These are phyloP conservation scores for Onychomys torridus DNA, from an alignment of 2,797 vertebrate genomes.

Conservation along the genomic window DNA sequence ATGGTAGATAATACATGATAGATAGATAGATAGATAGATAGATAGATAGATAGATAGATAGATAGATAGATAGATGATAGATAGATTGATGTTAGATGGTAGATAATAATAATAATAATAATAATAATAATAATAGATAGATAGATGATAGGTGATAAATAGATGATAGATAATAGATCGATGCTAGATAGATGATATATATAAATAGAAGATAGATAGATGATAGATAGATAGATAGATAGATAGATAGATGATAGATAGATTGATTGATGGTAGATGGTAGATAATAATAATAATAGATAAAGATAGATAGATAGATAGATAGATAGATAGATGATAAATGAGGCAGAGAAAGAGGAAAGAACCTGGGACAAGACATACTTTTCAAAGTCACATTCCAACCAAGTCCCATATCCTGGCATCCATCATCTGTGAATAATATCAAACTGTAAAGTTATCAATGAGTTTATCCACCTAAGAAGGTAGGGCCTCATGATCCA, in stretches of 20 bases:
- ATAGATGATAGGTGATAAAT: not conserved
- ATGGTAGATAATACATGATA: no score
- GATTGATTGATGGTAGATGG: no score
- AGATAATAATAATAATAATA: no score
- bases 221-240: not conserved
- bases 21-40: no score
- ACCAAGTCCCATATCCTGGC: not conserved
- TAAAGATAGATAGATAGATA: rapidly evolving
- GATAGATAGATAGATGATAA: no score
- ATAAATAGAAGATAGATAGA: not conserved
- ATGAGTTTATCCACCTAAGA: not conserved
- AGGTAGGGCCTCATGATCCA: not conserved
- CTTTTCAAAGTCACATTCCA: not conserved
- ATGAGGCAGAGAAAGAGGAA: not conserved
- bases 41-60: no score
- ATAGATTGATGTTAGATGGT: no score
- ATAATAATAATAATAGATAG: not conserved
- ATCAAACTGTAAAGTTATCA: not conserved
- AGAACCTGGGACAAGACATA: not conserved
- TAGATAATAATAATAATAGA: not conserved
- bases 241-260: not conserved
- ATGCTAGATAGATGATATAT: not conserved
- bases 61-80: no score
- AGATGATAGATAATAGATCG: not conserved
- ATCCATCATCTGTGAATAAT: not conserved